Evolutionary conservation across 2,888 invertebrate species (phyloP).

Genomic region (Pemphredon lugubris): DNA sequence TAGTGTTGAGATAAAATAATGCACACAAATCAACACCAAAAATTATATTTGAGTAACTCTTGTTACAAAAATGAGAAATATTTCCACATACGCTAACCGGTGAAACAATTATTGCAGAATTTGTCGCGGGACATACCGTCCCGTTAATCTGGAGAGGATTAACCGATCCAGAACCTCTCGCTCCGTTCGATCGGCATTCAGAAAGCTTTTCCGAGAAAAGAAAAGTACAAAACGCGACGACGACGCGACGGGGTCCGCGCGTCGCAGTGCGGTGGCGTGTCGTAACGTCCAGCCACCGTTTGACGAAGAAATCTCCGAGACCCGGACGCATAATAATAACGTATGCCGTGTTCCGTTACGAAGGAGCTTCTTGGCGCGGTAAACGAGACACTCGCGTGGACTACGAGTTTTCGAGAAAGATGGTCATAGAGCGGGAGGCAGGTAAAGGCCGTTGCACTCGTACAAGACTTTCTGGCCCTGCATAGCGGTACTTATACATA

Average conservation of each 20-base stretch:
- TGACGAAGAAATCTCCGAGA: constrained; percentile 53
- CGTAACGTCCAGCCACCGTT: too few species aligned
- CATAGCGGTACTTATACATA: constrained; percentile 73
- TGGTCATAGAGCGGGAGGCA: constrained; percentile 63
- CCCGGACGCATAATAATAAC: constrained; percentile 41
- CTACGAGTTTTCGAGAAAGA: constrained; percentile 57
- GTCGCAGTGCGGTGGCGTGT: constrained; percentile 33
- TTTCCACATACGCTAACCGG: too few species aligned
- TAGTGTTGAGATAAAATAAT: too few species aligned
- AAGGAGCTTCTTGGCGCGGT: constrained; percentile 47
- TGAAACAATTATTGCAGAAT: too few species aligned
- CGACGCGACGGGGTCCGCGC: neutral
- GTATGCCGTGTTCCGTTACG: constrained; percentile 57
- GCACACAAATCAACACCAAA: too few species aligned
- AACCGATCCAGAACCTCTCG: too few species aligned
- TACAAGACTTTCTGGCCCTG: constrained; percentile 63
- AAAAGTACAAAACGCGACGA: constrained; percentile 7
- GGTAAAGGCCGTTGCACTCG: constrained; percentile 77
- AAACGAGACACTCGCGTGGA: constrained; percentile 50
- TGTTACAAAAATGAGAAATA: too few species aligned
- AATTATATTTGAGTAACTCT: too few species aligned
- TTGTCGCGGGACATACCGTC: too few species aligned
- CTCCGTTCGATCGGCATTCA: too few species aligned
- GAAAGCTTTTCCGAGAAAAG: too few species aligned
- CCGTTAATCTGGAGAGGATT: too few species aligned